phyloP scores from a whole-genome alignment of 2,113 vertebrate species.

The Siphamia tubifer region DNA sequence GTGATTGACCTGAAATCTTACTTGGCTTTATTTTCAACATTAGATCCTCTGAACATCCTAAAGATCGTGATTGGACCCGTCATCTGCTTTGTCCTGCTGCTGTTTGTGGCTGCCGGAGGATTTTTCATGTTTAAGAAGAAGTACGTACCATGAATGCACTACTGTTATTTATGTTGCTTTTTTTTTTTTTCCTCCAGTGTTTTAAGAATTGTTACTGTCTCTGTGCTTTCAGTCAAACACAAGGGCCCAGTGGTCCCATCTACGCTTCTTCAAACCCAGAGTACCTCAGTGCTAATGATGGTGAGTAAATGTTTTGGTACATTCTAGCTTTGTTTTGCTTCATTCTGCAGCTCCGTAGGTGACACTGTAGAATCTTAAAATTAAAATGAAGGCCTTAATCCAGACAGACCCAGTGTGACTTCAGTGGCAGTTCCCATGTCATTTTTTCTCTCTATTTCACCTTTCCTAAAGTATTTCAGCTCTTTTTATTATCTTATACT shows the following conservation, averaged over 20 bases:
- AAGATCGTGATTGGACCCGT: slow-evolving; percentile 88
- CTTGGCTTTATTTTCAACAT: slow-evolving; percentile 63
- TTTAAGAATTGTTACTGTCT: not conserved
- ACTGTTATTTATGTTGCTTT: not conserved
- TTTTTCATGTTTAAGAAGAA: slow-evolving; percentile 89
- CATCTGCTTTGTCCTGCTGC: slow-evolving; percentile 85
- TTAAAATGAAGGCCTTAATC: no score
- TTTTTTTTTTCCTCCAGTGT: not conserved
- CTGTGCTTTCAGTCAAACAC: slow-evolving; percentile 82
- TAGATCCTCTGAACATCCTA: slow-evolving; percentile 83
- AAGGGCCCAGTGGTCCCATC: slow-evolving; percentile 90
- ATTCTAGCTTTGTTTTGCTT: no score
- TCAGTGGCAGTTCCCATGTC: no score
- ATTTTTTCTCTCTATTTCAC: no score
- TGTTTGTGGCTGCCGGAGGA: slow-evolving; percentile 79
- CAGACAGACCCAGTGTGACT: no score
- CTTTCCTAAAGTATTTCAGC: no score
- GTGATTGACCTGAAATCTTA: not conserved
- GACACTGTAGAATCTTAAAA: no score
- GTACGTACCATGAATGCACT: slow-evolving; percentile 65
- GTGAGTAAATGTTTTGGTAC: slow-evolving; percentile 71
- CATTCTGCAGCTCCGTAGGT: no score
- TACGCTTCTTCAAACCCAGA: slow-evolving; percentile 96
- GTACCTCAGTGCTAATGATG: slow-evolving; percentile 92
- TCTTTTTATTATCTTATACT: no score